phyloP scores from a whole-genome alignment of 2,113 vertebrate genomes.

The Pollachius pollachius region DNA sequence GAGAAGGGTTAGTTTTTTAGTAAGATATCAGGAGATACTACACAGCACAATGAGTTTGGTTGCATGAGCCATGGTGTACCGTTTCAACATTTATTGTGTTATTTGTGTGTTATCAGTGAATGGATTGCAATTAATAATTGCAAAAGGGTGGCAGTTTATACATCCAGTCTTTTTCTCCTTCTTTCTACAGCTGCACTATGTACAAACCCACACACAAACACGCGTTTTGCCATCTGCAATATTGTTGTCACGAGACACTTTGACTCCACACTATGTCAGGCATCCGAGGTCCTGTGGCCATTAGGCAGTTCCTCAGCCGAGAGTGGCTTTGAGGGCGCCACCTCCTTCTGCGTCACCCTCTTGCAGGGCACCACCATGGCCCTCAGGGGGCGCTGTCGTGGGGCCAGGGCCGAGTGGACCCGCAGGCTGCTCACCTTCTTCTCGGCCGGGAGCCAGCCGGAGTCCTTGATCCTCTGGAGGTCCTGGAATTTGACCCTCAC shows the following conservation, averaged over 20 bases:
- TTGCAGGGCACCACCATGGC: constrained; percentile 57
- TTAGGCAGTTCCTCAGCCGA: constrained; percentile 41
- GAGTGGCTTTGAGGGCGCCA: constrained; percentile 33
- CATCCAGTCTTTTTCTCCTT: constrained; percentile 6
- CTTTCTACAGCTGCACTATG: constrained; percentile 10
- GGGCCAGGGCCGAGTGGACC: constrained; percentile 41
- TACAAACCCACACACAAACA: not conserved
- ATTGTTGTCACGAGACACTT: not conserved
- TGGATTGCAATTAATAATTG: not conserved
- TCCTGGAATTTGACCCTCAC: constrained; percentile 94
- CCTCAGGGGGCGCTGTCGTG: constrained; percentile 44
- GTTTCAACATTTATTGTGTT: not conserved
- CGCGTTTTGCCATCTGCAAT: not conserved
- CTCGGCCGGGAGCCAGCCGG: constrained; percentile 87
- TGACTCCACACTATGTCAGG: constrained; percentile 17
- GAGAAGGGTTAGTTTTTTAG: constrained; percentile 19
- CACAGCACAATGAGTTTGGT: constrained; percentile 22
- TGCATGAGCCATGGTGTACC: not conserved
- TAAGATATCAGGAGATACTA: not conserved
- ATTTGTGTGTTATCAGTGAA: too few relatives aligned
- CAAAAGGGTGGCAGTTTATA: not conserved
- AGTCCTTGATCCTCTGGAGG: constrained; percentile 94
- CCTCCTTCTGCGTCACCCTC: constrained; percentile 47
- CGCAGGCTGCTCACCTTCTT: constrained; percentile 82
- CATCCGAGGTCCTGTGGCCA: constrained; percentile 48